Percentiles rank a stretch among this genome's conserved stretches.
Evolutionary conservation across 2,888 invertebrate genomes (phyloP).

Genomic region (Callyntrura sp.): DNA sequence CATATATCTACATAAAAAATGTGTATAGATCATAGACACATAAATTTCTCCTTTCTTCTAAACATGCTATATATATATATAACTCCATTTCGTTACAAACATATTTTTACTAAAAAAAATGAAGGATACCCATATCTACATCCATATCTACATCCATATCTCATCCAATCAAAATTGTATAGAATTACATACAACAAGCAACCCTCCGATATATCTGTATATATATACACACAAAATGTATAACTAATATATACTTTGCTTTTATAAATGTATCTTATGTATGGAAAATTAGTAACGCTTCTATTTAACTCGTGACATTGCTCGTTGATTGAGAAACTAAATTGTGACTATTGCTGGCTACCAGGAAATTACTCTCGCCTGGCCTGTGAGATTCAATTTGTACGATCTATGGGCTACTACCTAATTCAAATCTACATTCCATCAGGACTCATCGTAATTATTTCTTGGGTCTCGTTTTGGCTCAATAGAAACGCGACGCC

Average conservation of each 20-base stretch:
- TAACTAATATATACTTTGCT: not conserved
- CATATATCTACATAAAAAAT: too few species aligned
- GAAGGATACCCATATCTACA: too few species aligned
- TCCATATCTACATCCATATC: too few species aligned
- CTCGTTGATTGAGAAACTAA: conserved; percentile 32
- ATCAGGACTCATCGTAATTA: conserved; percentile 88
- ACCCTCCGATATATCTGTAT: not conserved
- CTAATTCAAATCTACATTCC: conserved; percentile 99
- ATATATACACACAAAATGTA: too few species aligned
- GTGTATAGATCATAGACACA: too few species aligned
- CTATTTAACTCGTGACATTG: not conserved
- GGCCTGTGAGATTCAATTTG: conserved; percentile 98
- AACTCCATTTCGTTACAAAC: too few species aligned
- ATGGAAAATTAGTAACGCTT: conserved; percentile 37
- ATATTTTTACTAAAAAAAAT: too few species aligned
- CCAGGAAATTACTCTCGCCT: conserved; percentile 97
- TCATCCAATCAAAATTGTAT: not conserved
- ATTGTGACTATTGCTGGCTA: conserved; percentile 45
- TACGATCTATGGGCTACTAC: conserved; percentile 99
- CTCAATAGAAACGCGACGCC: conserved; percentile 97
- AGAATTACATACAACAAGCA: conserved; percentile 23
- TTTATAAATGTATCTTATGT: not conserved
- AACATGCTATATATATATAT: too few species aligned
- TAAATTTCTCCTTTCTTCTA: conserved; percentile 22
- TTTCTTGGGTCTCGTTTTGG: conserved; percentile 91